A percentile compares a stretch with the other conserved stretches of the same genome.
Evolutionary conservation across 2,113 vertebrate species (phyloP).

Genomic region (Rissa tridactyla): DNA sequence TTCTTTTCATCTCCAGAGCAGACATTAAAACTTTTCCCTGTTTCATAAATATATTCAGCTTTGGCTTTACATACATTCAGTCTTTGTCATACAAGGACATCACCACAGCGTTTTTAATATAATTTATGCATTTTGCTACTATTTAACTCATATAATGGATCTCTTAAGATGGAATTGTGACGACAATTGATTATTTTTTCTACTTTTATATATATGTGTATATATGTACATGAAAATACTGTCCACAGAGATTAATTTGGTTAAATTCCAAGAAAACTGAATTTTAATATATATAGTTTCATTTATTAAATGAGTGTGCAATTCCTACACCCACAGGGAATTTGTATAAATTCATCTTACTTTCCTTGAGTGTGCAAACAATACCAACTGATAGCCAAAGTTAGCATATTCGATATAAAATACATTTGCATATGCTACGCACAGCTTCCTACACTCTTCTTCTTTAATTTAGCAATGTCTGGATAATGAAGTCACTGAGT

Average conservation of each 20-base stretch:
- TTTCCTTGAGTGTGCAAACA: slow-evolving; percentile 26
- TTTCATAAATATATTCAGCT: neutral
- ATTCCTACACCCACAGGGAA: neutral
- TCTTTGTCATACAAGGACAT: neutral
- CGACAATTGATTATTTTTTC: neutral
- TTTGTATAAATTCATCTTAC: slow-evolving; percentile 18
- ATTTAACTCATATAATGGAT: neutral
- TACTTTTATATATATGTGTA: neutral
- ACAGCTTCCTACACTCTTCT: slow-evolving; percentile 8
- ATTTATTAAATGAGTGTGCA: slow-evolving; percentile 11
- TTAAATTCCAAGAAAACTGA: slow-evolving; percentile 16
- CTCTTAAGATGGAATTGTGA: neutral
- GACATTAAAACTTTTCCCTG: neutral
- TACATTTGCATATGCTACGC: neutral
- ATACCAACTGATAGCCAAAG: neutral
- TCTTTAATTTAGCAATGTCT: slow-evolving; percentile 43
- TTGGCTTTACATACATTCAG: neutral
- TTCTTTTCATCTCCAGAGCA: neutral
- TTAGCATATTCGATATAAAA: slow-evolving; percentile 20
- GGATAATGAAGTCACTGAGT: slow-evolving; percentile 35
- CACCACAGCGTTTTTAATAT: neutral
- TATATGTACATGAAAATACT: neutral
- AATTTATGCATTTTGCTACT: neutral
- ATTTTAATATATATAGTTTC: neutral
- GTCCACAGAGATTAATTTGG: neutral